phyloP scores from a whole-genome alignment of 2,113 vertebrate genomes.

The Muscicapa adusta region DNA sequence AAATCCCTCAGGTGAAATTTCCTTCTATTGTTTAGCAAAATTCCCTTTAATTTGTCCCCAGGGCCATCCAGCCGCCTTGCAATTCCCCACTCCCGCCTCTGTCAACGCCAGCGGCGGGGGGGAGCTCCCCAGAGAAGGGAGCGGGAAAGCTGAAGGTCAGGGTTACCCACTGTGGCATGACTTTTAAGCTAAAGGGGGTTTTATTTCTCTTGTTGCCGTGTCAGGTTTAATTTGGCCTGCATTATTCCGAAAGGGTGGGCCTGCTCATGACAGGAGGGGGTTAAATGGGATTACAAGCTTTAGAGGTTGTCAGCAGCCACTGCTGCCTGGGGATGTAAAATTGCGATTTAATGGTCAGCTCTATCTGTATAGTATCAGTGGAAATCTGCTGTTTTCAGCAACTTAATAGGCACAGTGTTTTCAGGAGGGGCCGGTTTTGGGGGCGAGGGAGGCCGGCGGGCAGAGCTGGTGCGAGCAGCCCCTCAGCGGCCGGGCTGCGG shows the following conservation, averaged over 20 bases:
- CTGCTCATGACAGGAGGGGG: conserved; percentile 80
- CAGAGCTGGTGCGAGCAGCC: background rate
- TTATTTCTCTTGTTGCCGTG: conserved; percentile 78
- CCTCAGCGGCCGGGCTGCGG: background rate
- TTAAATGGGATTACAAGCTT: conserved; percentile 87
- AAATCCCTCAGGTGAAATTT: conserved; percentile 66
- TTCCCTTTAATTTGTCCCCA: conserved; percentile 78
- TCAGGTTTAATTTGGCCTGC: conserved; percentile 81
- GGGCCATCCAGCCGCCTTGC: conserved; percentile 54
- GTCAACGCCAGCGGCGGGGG: conserved; percentile 34
- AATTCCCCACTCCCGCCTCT: background rate
- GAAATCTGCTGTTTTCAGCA: conserved; percentile 80
- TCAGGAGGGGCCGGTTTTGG: conserved; percentile 14
- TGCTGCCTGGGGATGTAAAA: conserved; percentile 77
- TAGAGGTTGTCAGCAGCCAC: conserved; percentile 78
- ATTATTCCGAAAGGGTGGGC: conserved; percentile 75
- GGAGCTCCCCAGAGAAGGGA: conserved; percentile 60
- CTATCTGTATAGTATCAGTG: conserved; percentile 73
- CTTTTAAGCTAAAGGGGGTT: conserved; percentile 83
- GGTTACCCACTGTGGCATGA: conserved; percentile 79
- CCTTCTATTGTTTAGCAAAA: conserved; percentile 63
- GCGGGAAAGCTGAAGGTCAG: conserved; percentile 76
- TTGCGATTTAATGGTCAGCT: conserved; percentile 86
- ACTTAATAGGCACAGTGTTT: conserved; percentile 70
- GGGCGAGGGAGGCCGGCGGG: background rate